Conservation (phyloP, 2,888 invertebrate genomes). For the Trissolcus brochymenae region DNA sequence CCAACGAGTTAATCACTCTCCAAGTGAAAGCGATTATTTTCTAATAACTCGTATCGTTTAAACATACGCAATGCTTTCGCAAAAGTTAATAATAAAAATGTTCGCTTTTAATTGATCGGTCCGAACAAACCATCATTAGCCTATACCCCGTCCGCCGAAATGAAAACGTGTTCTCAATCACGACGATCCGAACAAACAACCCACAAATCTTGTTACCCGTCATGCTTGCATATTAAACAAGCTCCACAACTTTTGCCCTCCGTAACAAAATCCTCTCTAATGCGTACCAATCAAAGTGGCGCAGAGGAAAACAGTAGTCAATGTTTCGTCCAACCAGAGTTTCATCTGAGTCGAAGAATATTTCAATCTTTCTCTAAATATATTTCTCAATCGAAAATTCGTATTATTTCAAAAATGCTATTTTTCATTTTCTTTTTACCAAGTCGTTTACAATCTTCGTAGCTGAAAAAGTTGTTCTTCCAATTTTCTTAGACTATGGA, state of each 20-base stretch:
- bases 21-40: slow-evolving; percentile 5
- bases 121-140: slow-evolving; percentile 1
- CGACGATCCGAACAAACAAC: neutral
- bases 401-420: too few relatives aligned
- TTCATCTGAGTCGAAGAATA: too few relatives aligned
- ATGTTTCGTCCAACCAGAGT: too few relatives aligned
- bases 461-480: too few relatives aligned
- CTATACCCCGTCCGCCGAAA: neutral
- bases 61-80: slow-evolving; percentile 2
- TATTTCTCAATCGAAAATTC: too few relatives aligned
- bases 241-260: neutral
- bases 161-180: neutral
- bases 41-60: slow-evolving; percentile 7
- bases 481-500: too few relatives aligned
- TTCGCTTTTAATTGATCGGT: neutral
- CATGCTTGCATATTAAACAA: slow-evolving; percentile 7
- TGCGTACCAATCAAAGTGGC: neutral
- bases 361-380: too few relatives aligned
- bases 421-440: too few relatives aligned
- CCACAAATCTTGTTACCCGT: neutral
- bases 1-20: neutral
- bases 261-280: slow-evolving; percentile 2
- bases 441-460: too few relatives aligned
- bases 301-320: neutral
- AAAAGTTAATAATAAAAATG: neutral